Percentiles rank a stretch among this genome's conserved stretches.
phyloP scores from a whole-genome alignment of 2,888 invertebrate species.

The Monopis laevigella region DNA sequence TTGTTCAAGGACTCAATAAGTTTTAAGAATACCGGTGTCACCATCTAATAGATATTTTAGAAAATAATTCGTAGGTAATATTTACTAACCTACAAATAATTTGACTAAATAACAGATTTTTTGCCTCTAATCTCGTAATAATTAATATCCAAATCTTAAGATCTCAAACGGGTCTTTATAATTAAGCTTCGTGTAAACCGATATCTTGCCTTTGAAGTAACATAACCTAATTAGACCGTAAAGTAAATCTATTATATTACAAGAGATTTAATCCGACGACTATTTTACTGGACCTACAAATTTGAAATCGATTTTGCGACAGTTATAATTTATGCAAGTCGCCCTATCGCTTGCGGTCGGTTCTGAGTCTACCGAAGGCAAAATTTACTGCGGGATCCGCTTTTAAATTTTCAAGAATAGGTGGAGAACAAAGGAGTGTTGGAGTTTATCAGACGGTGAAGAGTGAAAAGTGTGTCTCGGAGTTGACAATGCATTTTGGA shows the following conservation, averaged over 20 bases:
- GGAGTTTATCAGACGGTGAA: conserved; percentile 50
- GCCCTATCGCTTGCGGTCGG: conserved; percentile 27
- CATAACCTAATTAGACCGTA: not conserved
- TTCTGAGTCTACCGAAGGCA: conserved; percentile 26
- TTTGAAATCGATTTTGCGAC: conserved; percentile 14
- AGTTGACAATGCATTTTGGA: conserved; percentile 3
- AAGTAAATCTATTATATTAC: conserved; percentile 5
- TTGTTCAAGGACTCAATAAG: no score
- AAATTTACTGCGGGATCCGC: conserved; percentile 46
- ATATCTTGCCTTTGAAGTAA: not conserved
- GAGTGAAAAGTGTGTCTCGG: conserved; percentile 49
- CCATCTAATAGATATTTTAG: no score
- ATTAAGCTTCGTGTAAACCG: no score
- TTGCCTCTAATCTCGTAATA: no score
- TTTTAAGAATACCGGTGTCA: no score
- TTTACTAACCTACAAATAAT: no score
- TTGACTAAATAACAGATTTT: no score
- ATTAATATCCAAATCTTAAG: no score
- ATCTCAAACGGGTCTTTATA: no score
- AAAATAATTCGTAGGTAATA: no score
- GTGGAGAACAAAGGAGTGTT: conserved; percentile 45
- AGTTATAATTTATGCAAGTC: conserved; percentile 44
- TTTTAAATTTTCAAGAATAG: conserved; percentile 54
- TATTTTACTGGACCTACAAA: conserved; percentile 5
- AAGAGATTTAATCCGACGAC: conserved; percentile 2